Evolutionary conservation across 2,113 vertebrate genomes (phyloP).

Genomic region (Macroglossus sobrinus): DNA sequence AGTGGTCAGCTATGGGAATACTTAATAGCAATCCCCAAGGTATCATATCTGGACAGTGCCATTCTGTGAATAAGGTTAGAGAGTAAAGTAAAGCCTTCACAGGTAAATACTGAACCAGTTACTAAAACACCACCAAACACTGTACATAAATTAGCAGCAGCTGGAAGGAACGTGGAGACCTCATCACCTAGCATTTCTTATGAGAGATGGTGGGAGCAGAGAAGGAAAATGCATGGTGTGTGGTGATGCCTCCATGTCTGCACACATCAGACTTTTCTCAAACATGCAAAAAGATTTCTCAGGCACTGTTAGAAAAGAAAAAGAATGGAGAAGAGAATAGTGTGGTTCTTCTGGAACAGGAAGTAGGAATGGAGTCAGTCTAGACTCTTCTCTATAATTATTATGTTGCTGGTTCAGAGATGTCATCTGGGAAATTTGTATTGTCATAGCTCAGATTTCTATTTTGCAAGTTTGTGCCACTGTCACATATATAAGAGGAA

Average conservation of each 20-base stretch:
- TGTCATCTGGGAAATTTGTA: not conserved
- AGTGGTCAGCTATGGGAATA: not conserved
- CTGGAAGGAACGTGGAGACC: constrained; percentile 27
- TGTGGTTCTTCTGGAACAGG: not conserved
- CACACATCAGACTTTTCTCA: not conserved
- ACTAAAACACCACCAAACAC: constrained; percentile 45
- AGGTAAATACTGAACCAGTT: constrained; percentile 55
- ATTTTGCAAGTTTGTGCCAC: not conserved
- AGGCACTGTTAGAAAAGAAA: not conserved
- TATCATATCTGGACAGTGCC: not conserved
- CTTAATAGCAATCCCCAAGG: not conserved
- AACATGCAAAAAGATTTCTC: not conserved
- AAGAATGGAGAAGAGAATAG: not conserved
- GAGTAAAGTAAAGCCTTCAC: constrained; percentile 11
- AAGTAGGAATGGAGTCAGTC: not conserved
- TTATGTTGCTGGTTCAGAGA: not conserved
- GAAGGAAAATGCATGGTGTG: not conserved
- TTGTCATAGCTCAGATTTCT: not conserved
- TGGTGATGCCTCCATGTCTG: not conserved
- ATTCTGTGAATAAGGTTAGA: constrained; percentile 24
- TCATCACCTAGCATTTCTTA: constrained; percentile 34
- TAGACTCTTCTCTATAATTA: not conserved
- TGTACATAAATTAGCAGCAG: constrained; percentile 47
- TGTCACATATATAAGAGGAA: not conserved
- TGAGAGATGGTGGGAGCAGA: not conserved